Evolutionary conservation across 2,888 invertebrate species (phyloP).

Genomic region (Nineta flava): DNA sequence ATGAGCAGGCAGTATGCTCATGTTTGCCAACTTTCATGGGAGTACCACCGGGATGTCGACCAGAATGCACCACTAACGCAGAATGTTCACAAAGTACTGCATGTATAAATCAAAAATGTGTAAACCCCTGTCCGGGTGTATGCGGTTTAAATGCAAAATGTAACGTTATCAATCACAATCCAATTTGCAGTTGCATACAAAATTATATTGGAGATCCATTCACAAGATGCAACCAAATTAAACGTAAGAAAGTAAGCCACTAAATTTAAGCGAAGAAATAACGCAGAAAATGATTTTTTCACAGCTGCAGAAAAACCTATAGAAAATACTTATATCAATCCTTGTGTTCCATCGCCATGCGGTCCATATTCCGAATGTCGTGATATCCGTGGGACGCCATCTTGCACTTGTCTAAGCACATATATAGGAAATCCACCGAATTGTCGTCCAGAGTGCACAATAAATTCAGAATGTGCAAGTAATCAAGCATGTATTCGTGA

Average conservation of each 20-base stretch:
- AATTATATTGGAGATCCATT: conserved; percentile 43
- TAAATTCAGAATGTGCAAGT: conserved; percentile 49
- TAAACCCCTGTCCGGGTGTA: conserved; percentile 33
- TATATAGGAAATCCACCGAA: conserved; percentile 50
- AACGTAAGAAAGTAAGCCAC: conserved; percentile 8
- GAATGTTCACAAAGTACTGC: conserved; percentile 34
- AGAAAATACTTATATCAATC: conserved; percentile 23
- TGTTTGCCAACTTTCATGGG: conserved; percentile 42
- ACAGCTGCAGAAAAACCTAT: background rate
- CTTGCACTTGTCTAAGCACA: conserved; percentile 40
- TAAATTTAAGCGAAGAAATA: no score
- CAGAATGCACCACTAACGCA: conserved; percentile 36
- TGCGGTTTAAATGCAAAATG: conserved; percentile 35
- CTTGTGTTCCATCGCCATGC: conserved; percentile 50
- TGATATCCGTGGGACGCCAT: conserved; percentile 33
- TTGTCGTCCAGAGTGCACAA: conserved; percentile 49
- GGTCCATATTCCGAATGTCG: conserved; percentile 45
- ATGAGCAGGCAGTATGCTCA: conserved; percentile 37
- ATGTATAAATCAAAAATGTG: conserved; percentile 24
- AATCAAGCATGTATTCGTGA: conserved; percentile 47
- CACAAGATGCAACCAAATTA: conserved; percentile 41
- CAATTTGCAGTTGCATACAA: conserved; percentile 44
- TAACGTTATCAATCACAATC: conserved; percentile 45
- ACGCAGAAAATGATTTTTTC: background rate
- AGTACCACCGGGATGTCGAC: conserved; percentile 41